Evolutionary conservation across 2,797 vertebrate genomes (phyloP), one percentile per base, ranked within the genome.

Genomic region (Xenopus petersii): DNA sequence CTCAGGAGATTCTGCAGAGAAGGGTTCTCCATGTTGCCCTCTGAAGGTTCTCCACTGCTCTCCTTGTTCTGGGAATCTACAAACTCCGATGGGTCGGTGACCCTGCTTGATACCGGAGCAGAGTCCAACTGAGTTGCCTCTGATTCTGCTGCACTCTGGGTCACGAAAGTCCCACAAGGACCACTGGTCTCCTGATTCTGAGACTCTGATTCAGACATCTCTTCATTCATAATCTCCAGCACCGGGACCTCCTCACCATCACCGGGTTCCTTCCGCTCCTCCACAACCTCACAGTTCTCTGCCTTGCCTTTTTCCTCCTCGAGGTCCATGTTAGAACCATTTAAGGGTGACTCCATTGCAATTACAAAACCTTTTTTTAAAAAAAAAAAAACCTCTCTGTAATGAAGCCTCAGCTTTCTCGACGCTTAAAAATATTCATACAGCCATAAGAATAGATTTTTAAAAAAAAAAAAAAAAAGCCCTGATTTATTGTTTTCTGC

Each of bases 331-430:
- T 21, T 69, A 30, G 12, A 3, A 11, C 24, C 0, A 8, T 0
- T 0, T 21, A 24, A 12, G 10, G 24, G 9, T 2, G 72, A 54
- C 33, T 84, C 81, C 82, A 81, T 82, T 17, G 17, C 4, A 17
- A 46, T 21, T 65, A 10, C 5, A 15, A 33, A 9, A 16, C 4
- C 30, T 33, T 24, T 24, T 11, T 10, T 10, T 5, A 4, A 56
- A 16, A 56, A 56, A 56, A 56, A 8, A 15, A n/a, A 4, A 3
- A 17, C 1, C 15, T 17, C 58, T 26, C 58, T 24, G 21, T 13
- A 59, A 26, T 11, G 21, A 59, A 3, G 21, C 60, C 2, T 15
- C 30, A 5, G 17, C 13, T 13, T 10, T 12, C 58, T 24, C 21
- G 0, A 1, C 16, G 5, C 51, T 47, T 1, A 33, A 70, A 12